Evolutionary conservation across 2,797 vertebrate species (phyloP), one percentile per base, ranked within the genome.

Genomic region (Enteromius trimaculatus): DNA sequence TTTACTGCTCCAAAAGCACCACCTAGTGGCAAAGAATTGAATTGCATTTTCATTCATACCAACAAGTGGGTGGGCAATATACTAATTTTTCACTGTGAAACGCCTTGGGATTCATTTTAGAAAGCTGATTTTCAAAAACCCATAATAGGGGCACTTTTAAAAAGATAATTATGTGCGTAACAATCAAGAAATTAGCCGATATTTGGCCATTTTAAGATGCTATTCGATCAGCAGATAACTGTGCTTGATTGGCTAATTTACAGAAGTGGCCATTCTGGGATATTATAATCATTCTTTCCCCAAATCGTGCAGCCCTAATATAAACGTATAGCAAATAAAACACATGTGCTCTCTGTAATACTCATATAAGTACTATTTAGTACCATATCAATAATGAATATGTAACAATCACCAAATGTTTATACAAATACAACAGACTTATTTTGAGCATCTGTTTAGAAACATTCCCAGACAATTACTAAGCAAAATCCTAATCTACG

Each of bases 391-490:
- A 8, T 55, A 2, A 55, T 55, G 10, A 55, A n/a, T 34, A 21
- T 21, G 19, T 39, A 68, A 70, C 39, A 70, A 44, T 4, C 37
- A 39, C 37, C 7, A 39, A 39, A 39, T 39, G 7, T 7, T 8
- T 39, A 39, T 39, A 39, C 7, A 39, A 39, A 8, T 39, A 8
- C 37, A 39, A 9, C 37, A 1, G 37, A 16, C 39, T 7, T 70
- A 16, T 31, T 51, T 31, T 21, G 9, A 51, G 4, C 69, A 42
- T 55, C 16, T 3, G 37, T 80, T 80, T 16, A 80, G 37, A 16
- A 44, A 47, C 51, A 80, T 80, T n/a, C 37, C 17, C 10, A 26
- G 23, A 44, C 37, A 10, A 80, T 55, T 42, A 80, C 79, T 23
- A n/a, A 74, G 26, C 60, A 64, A 62, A 29, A 34, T 62, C 4